These are phyloP conservation scores for Calyptomena viridis DNA, from an alignment of 2,113 vertebrate species.

Conservation along the genomic window DNA sequence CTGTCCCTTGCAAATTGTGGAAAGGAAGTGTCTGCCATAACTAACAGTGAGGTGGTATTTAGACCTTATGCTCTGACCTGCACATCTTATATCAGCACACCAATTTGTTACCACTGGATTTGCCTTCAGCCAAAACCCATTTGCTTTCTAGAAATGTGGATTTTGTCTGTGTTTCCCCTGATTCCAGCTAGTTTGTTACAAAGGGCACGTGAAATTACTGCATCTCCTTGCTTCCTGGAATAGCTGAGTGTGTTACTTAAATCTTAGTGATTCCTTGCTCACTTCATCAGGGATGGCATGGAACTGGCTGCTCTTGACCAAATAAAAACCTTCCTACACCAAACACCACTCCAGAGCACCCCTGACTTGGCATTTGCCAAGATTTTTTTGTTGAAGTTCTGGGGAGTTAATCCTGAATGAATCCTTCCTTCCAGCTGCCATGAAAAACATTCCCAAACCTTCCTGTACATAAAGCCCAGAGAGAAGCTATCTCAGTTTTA, in stretches of 20 bases:
- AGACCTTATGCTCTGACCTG: not conserved
- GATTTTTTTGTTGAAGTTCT: not conserved
- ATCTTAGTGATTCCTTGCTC: not conserved
- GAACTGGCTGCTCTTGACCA: not conserved
- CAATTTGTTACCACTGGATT: not conserved
- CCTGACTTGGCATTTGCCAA: not conserved
- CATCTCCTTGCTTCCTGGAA: not conserved
- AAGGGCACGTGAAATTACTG: not conserved
- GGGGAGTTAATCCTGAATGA: not conserved
- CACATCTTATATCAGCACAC: not conserved
- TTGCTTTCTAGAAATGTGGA: not conserved
- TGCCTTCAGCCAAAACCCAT: not conserved
- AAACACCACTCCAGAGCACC: not conserved
- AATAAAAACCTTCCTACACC: not conserved
- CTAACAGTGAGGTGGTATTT: not conserved
- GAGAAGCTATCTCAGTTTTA: not conserved
- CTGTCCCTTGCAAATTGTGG: not conserved
- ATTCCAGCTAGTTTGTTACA: not conserved
- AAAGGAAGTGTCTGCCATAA: not conserved
- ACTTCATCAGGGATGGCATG: not conserved
- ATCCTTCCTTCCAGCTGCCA: not conserved
- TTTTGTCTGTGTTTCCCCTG: not conserved
- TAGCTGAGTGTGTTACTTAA: not conserved
- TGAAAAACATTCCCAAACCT: not conserved
- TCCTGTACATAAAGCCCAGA: not conserved